A percentile compares a stretch with the other conserved stretches of the same genome.
Evolutionary conservation across 2,888 invertebrate species (phyloP).

Genomic region (Stratiomys singularior): DNA sequence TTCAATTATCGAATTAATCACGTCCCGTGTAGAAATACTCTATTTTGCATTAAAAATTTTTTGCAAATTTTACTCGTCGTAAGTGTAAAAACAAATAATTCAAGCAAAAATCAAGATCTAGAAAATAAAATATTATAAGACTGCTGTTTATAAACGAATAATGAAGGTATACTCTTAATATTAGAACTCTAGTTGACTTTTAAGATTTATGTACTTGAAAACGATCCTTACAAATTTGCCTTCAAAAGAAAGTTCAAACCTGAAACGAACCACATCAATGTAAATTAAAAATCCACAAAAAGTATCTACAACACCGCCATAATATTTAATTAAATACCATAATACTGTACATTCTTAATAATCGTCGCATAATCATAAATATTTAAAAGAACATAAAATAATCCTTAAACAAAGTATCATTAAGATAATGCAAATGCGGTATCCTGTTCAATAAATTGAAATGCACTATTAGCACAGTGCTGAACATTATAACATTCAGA

Average conservation of each 20-base stretch:
- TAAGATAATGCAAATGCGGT: no score
- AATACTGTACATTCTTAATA: conserved; percentile 19
- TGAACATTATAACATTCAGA: no score
- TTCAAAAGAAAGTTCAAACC: no score
- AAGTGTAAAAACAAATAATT: conserved; percentile 25
- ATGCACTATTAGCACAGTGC: no score
- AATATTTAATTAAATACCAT: conserved; percentile 27
- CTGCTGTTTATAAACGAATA: conserved; percentile 37
- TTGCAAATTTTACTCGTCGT: background rate
- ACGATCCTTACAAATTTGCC: no score
- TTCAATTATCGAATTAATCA: background rate
- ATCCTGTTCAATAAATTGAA: background rate
- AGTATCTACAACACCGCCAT: conserved; percentile 30
- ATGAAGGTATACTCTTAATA: no score
- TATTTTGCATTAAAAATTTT: background rate
- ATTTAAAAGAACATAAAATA: conserved; percentile 3
- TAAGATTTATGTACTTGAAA: no score
- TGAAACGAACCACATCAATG: no score
- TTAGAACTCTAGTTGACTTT: no score
- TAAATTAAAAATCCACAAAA: background rate
- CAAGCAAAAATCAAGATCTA: background rate
- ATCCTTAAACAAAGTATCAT: no score
- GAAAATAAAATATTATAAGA: conserved; percentile 26
- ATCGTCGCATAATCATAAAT: background rate
- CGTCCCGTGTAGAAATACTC: conserved; percentile 22